Percentiles rank a stretch among this genome's conserved stretches.
phyloP scores from a whole-genome alignment of 2,113 vertebrate genomes.

The Clarias magur region DNA sequence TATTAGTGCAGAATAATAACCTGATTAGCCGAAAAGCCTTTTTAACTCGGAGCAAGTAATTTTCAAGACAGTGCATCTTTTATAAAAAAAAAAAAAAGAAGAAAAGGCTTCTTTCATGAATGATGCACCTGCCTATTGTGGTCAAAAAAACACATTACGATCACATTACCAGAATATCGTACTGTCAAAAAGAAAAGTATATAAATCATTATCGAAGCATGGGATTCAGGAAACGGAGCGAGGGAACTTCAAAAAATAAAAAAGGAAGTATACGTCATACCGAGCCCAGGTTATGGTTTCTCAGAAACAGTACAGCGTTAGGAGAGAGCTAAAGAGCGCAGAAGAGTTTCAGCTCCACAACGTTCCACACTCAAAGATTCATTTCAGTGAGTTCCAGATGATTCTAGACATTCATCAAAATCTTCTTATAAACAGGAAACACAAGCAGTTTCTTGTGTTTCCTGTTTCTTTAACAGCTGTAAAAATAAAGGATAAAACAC shows the following conservation, averaged over 20 bases:
- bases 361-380: neutral
- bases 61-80: conserved; percentile 74
- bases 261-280: neutral
- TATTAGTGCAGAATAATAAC: conserved; percentile 79
- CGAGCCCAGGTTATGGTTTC: neutral
- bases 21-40: conserved; percentile 76
- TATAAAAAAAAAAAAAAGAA: conserved; percentile 66
- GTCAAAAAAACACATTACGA: conserved; percentile 77
- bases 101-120: conserved; percentile 74
- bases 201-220: conserved; percentile 57
- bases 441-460: neutral
- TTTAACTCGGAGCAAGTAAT: conserved; percentile 82
- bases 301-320: neutral
- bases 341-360: neutral
- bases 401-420: no score
- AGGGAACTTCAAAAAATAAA: conserved; percentile 50
- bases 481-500: neutral
- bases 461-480: neutral
- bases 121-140: conserved; percentile 75
- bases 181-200: conserved; percentile 66
- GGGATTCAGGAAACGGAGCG: conserved; percentile 70
- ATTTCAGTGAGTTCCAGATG: neutral
- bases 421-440: neutral
- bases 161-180: conserved; percentile 73
- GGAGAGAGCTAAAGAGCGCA: neutral